Conservation (phyloP, 30 jellyfish, hydroid and myxozoan genomes). For the Pelagia noctiluca region DNA sequence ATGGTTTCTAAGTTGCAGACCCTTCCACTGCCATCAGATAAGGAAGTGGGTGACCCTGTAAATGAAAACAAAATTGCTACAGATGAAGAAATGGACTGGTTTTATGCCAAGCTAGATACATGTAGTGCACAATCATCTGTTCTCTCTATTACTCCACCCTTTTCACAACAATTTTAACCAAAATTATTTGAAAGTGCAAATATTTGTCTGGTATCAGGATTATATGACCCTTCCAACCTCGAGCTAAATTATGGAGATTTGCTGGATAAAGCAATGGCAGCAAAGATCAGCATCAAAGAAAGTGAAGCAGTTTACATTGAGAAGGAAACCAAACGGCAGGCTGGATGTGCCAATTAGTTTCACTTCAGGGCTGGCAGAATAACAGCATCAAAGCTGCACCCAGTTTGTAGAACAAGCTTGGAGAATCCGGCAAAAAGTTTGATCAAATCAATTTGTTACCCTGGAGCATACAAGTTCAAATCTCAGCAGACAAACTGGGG, state of each 20-base stretch:
- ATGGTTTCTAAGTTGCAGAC: not conserved
- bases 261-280: not conserved
- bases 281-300: not conserved
- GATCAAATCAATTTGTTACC: not conserved
- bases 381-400: not conserved
- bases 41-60: too few relatives aligned
- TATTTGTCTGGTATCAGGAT: too few relatives aligned
- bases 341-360: not conserved
- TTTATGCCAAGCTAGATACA: too few relatives aligned
- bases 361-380: conserved; percentile 28
- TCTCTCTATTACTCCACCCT: too few relatives aligned
- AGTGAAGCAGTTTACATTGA: not conserved
- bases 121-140: too few relatives aligned
- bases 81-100: too few relatives aligned
- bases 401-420: conserved; percentile 13
- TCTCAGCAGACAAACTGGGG: conserved; percentile 30
- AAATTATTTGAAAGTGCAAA: not conserved
- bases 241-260: not conserved
- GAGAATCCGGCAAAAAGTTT: not conserved
- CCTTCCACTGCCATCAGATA: not conserved
- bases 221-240: not conserved
- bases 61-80: too few relatives aligned
- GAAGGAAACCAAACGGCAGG: not conserved
- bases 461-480: not conserved
- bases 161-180: too few relatives aligned